These are phyloP conservation scores for Pandemis heparana DNA, from an alignment of 2,888 invertebrate species.

Conservation along the genomic window DNA sequence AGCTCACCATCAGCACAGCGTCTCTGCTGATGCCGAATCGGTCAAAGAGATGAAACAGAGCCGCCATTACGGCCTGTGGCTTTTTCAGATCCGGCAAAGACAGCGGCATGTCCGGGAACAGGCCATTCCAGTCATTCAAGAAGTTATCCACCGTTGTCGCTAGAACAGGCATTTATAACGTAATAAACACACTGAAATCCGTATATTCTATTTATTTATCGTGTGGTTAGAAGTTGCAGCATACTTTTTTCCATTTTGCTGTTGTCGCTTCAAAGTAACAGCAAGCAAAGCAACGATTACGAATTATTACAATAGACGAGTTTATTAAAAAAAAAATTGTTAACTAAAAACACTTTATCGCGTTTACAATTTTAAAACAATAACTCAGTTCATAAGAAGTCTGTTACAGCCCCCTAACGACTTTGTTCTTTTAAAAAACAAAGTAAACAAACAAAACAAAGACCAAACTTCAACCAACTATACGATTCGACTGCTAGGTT, in stretches of 20 bases:
- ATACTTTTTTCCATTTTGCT: conserved; percentile 37
- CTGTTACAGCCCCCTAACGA: neutral
- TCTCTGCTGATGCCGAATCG: conserved; percentile 72
- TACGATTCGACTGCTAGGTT: neutral
- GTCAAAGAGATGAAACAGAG: conserved; percentile 66
- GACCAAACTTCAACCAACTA: neutral
- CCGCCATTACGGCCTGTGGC: conserved; percentile 69
- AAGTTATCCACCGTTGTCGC: conserved; percentile 62
- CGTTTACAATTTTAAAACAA: neutral
- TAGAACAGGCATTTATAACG: conserved; percentile 44
- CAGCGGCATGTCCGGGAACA: conserved; percentile 64
- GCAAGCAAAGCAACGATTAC: no score
- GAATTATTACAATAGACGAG: no score
- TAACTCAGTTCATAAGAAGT: neutral
- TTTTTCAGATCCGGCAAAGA: conserved; percentile 65
- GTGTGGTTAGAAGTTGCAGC: neutral
- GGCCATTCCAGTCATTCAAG: conserved; percentile 67
- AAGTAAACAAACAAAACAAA: no score
- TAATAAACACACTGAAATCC: neutral
- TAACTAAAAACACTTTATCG: neutral
- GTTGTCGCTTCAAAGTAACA: neutral
- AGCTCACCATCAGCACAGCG: conserved; percentile 60
- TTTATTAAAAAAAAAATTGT: neutral
- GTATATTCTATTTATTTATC: neutral
- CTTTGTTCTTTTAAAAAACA: neutral